These are phyloP conservation scores for Epirrhoe alternata DNA, from an alignment of 2,888 invertebrate genomes.

Conservation along the genomic window DNA sequence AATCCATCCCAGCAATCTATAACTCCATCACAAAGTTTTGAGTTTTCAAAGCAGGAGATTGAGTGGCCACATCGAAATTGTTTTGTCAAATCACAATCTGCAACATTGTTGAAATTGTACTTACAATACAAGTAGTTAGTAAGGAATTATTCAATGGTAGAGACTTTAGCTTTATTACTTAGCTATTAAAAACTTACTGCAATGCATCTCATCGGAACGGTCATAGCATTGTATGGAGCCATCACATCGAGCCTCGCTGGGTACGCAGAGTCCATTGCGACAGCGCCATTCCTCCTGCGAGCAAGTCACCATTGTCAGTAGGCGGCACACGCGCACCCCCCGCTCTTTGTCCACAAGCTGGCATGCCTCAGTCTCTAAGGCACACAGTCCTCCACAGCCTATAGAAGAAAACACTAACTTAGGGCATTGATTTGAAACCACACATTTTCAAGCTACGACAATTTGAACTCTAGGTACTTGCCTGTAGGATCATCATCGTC, in stretches of 20 bases:
- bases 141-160: no score
- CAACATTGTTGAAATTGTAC: background rate
- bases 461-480: constrained; percentile 45
- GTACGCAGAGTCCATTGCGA: constrained; percentile 89
- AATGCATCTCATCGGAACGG: constrained; percentile 89
- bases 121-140: no score
- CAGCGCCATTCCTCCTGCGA: constrained; percentile 89
- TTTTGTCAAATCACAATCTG: constrained; percentile 87
- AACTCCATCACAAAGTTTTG: constrained; percentile 88
- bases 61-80: constrained; percentile 90
- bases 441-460: background rate
- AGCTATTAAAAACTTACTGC: constrained; percentile 87
- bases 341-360: constrained; percentile 83
- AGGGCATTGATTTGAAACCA: background rate
- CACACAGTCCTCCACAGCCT: constrained; percentile 88
- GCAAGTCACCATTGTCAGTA: constrained; percentile 85
- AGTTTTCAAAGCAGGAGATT: constrained; percentile 89
- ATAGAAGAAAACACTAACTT: background rate
- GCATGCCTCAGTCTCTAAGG: constrained; percentile 87
- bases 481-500: constrained; percentile 87
- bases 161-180: no score
- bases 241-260: constrained; percentile 87
- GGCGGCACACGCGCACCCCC: constrained; percentile 84
- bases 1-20: constrained; percentile 92
- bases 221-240: constrained; percentile 91